These are phyloP conservation scores for Gulo gulo DNA, from an alignment of 2,113 vertebrate genomes.

Conservation along the genomic window DNA sequence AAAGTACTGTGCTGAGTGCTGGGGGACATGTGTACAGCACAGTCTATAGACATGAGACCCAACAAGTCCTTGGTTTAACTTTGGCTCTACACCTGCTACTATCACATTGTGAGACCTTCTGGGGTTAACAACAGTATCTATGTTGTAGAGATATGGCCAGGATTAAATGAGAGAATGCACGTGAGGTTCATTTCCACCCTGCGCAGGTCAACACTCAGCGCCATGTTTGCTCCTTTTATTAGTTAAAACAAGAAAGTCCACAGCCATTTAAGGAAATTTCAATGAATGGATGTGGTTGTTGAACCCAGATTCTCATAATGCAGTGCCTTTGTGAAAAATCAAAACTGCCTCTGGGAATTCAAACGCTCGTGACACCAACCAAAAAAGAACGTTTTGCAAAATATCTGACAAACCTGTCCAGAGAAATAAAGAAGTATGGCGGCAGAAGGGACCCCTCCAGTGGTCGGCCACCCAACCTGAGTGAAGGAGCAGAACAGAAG, in stretches of 20 bases:
- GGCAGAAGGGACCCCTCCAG: neutral
- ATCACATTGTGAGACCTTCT: neutral
- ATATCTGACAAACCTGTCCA: neutral
- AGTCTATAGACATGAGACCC: neutral
- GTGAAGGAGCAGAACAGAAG: neutral
- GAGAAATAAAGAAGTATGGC: neutral
- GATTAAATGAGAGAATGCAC: neutral
- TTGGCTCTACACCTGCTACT: neutral
- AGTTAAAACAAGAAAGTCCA: neutral
- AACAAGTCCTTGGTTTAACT: neutral
- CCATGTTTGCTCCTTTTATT: neutral
- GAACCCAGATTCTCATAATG: neutral
- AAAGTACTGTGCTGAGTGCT: neutral
- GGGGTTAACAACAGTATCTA: neutral
- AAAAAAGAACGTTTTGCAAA: neutral
- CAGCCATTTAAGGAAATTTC: neutral
- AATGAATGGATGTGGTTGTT: neutral
- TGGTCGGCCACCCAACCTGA: neutral
- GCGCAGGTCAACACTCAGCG: neutral
- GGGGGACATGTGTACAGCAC: neutral
- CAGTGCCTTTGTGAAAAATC: neutral
- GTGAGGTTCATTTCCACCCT: neutral
- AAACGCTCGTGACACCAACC: neutral
- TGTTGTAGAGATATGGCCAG: neutral
- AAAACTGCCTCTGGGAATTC: neutral